Percentiles rank a stretch among this genome's conserved stretches.
Conservation (phyloP, 2,797 vertebrate genomes). For the Tangara arthus region DNA sequence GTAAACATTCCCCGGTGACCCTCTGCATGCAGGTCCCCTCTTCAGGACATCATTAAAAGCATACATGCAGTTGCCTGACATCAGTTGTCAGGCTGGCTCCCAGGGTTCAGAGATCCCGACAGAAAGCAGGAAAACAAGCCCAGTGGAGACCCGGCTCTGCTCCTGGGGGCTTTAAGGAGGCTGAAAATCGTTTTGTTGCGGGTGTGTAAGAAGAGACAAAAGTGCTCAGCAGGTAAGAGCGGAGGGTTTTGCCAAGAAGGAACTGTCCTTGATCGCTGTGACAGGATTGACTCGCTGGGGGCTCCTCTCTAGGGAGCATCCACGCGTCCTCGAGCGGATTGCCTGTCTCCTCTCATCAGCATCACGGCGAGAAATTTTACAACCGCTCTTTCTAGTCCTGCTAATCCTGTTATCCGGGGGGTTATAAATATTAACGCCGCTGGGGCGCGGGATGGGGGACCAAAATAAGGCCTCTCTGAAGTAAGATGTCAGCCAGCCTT, state of each 20-base stretch:
- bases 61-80: conserved; percentile 77
- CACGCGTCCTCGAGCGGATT: conserved; percentile 58
- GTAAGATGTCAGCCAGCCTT: conserved; percentile 33
- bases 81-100: conserved; percentile 70
- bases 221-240: conserved; percentile 74
- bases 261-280: conserved; percentile 77
- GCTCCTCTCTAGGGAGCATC: conserved; percentile 28
- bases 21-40: conserved; percentile 83
- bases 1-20: conserved; percentile 89
- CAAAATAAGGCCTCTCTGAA: neutral
- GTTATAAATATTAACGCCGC: conserved; percentile 63
- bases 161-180: neutral
- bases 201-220: conserved; percentile 48
- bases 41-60: conserved; percentile 88
- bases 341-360: conserved; percentile 69
- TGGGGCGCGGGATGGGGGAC: conserved; percentile 12
- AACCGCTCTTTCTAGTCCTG: conserved; percentile 9
- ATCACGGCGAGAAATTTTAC: conserved; percentile 61
- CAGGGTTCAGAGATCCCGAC: conserved; percentile 52
- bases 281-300: conserved; percentile 74
- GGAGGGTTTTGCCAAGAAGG: conserved; percentile 84
- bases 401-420: conserved; percentile 67
- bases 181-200: conserved; percentile 55
- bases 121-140: conserved; percentile 53
- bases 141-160: conserved; percentile 4